These are phyloP conservation scores for Thamnophis elegans DNA, from an alignment of 2,797 vertebrate genomes.

Conservation along the genomic window DNA sequence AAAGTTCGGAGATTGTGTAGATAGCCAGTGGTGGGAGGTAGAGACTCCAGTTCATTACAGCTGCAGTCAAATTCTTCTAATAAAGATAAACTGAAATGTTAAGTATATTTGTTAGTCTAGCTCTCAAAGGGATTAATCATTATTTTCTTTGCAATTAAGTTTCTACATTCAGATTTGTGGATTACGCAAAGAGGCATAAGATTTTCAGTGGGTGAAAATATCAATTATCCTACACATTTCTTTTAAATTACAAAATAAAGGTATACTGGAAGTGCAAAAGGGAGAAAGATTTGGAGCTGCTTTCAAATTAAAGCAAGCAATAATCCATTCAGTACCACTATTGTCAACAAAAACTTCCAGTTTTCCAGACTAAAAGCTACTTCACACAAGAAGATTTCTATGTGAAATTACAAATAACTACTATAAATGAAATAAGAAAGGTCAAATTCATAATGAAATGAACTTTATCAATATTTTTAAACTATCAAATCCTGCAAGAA, in stretches of 20 bases:
- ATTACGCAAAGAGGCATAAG: neutral
- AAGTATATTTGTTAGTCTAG: slow-evolving; percentile 47
- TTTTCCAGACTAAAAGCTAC: neutral
- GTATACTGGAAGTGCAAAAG: neutral
- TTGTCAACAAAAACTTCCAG: neutral
- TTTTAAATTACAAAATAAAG: neutral
- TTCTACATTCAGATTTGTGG: slow-evolving; percentile 9
- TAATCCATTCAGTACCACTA: neutral
- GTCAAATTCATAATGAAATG: neutral
- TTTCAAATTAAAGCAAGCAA: neutral
- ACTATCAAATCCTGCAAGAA: neutral
- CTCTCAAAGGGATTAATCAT: neutral
- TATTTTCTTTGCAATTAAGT: too few species aligned
- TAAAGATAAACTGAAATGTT: slow-evolving; percentile 85
- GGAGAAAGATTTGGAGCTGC: neutral
- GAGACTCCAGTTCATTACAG: slow-evolving; percentile 95
- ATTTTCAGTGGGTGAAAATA: neutral
- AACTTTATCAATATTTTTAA: neutral
- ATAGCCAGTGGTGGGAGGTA: slow-evolving; percentile 93
- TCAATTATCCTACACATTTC: neutral
- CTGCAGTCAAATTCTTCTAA: slow-evolving; percentile 98
- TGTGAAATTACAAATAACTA: neutral
- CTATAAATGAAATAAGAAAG: neutral
- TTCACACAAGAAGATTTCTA: neutral
- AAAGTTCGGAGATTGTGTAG: slow-evolving; percentile 92